Percentiles rank a stretch among this genome's conserved stretches.
Evolutionary conservation across 2,113 vertebrate species (phyloP).

Genomic region (Aspidoscelis tigris): DNA sequence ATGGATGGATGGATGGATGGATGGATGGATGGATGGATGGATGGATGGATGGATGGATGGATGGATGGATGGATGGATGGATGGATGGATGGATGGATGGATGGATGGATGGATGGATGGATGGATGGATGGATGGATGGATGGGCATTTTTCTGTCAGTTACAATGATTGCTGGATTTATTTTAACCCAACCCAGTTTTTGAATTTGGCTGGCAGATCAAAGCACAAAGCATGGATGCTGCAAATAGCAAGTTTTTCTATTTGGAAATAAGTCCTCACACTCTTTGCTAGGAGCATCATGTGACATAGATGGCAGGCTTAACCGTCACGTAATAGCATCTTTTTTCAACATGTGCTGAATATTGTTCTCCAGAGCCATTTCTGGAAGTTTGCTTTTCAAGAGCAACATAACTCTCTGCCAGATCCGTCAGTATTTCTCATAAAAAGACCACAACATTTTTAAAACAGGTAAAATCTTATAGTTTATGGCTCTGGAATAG

Average conservation of each 20-base stretch:
- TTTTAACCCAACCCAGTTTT: slow-evolving; percentile 7
- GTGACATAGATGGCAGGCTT: not conserved
- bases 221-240: not conserved
- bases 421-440: not conserved
- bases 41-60: too few species aligned
- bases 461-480: too few species aligned
- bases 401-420: not conserved
- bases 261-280: slow-evolving; percentile 10
- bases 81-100: too few species aligned
- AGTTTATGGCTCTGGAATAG: not conserved
- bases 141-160: not conserved
- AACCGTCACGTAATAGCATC: not conserved
- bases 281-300: slow-evolving; percentile 1
- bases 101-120: too few species aligned
- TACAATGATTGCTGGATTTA: not conserved
- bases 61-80: too few species aligned
- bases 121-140: too few species aligned
- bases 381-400: too few species aligned
- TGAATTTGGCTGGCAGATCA: not conserved
- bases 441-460: not conserved
- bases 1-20: too few species aligned
- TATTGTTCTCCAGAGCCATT: too few species aligned
- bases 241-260: not conserved
- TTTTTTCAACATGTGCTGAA: not conserved
- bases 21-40: too few species aligned